A percentile compares a stretch with the other conserved stretches of the same genome.
Conservation (phyloP, 2,888 invertebrate genomes). For the Matsumyia berberina region DNA sequence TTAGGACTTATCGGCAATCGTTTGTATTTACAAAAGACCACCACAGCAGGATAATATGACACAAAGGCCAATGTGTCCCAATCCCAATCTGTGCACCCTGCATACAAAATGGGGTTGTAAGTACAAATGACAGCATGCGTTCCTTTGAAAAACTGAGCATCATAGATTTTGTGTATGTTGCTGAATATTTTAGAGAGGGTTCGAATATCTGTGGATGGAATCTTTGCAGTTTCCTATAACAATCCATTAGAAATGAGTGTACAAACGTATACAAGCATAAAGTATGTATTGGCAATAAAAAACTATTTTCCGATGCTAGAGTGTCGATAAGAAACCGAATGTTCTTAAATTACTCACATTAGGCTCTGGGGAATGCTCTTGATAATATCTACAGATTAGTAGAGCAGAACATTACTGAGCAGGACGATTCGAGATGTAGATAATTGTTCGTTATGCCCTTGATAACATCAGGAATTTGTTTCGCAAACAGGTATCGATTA, state of each 20-base stretch:
- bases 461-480: slow-evolving; percentile 50
- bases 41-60: slow-evolving; percentile 58
- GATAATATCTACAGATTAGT: slow-evolving; percentile 60
- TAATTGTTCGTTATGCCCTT: slow-evolving; percentile 10
- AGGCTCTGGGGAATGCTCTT: slow-evolving; percentile 67
- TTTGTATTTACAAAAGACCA: slow-evolving; percentile 65
- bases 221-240: slow-evolving; percentile 32
- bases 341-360: slow-evolving; percentile 60
- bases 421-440: slow-evolving; percentile 5
- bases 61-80: slow-evolving; percentile 71
- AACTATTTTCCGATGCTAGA: slow-evolving; percentile 63
- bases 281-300: slow-evolving; percentile 58
- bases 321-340: slow-evolving; percentile 70
- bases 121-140: slow-evolving; percentile 62
- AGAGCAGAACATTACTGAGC: slow-evolving; percentile 17
- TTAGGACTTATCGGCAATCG: slow-evolving; percentile 65
- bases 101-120: slow-evolving; percentile 61
- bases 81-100: slow-evolving; percentile 64
- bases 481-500: slow-evolving; percentile 20
- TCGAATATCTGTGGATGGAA: slow-evolving; percentile 48
- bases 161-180: slow-evolving; percentile 45
- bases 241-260: slow-evolving; percentile 66
- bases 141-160: slow-evolving; percentile 64
- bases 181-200: slow-evolving; percentile 57
- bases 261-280: slow-evolving; percentile 63